Conservation (phyloP, 2,113 vertebrate genomes). For the Irena cyanogastra region DNA sequence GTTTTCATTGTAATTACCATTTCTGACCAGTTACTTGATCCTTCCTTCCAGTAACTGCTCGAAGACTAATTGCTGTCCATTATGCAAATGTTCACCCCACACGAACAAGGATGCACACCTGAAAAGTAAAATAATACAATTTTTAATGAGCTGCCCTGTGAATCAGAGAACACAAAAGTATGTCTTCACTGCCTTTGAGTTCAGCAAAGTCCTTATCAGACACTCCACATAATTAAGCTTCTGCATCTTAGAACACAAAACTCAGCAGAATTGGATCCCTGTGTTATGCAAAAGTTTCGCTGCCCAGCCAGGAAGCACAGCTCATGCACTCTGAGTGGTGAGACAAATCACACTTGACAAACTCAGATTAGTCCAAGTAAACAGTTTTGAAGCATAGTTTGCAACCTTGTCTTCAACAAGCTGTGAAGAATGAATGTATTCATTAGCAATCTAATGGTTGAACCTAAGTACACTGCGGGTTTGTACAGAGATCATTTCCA, state of each 20-base stretch:
- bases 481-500: neutral
- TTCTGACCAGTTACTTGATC: neutral
- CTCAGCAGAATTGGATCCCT: neutral
- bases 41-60: neutral
- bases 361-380: neutral
- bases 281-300: neutral
- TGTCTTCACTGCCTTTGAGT: neutral
- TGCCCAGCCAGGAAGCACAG: neutral
- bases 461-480: neutral
- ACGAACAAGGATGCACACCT: neutral
- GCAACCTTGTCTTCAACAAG: neutral
- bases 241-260: neutral
- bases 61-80: neutral
- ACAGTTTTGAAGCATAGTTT: neutral
- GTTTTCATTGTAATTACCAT: neutral
- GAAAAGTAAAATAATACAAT: neutral
- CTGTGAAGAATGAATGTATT: neutral
- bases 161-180: neutral
- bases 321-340: neutral
- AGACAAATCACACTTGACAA: neutral
- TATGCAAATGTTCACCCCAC: neutral
- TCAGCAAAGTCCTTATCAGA: neutral
- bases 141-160: neutral
- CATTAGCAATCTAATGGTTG: constrained; percentile 8
- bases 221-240: neutral